A percentile compares a stretch with the other conserved stretches of the same genome.
Conservation (phyloP, 2,113 vertebrate genomes). For the Suricata suricatta region DNA sequence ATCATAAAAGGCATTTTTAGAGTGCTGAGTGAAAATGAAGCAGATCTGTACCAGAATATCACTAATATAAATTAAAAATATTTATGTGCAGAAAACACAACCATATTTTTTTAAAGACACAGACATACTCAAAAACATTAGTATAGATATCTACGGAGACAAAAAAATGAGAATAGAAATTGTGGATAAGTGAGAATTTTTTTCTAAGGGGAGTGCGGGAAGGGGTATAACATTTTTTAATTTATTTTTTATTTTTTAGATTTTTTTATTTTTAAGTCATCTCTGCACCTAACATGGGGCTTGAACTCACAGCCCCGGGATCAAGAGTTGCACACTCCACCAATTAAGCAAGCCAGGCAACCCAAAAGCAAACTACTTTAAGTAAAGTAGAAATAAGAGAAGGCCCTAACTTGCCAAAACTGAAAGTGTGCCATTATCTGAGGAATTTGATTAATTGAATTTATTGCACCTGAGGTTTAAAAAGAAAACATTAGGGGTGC, state of each 20-base stretch:
- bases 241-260: neutral
- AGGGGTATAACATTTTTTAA: neutral
- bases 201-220: neutral
- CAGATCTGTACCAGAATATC: neutral
- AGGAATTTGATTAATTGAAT: neutral
- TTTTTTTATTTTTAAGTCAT: neutral
- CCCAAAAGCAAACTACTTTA: neutral
- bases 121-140: neutral
- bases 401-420: neutral
- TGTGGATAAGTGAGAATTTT: neutral
- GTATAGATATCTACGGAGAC: neutral
- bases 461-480: neutral
- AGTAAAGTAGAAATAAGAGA: neutral
- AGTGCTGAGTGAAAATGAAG: neutral
- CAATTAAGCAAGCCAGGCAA: neutral
- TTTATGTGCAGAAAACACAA: neutral
- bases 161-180: neutral
- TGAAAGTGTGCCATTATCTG: neutral
- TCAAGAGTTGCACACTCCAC: neutral
- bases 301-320: neutral
- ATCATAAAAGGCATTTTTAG: conserved; percentile 10
- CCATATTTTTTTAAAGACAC: neutral
- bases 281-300: neutral
- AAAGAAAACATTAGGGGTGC: neutral
- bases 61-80: conserved; percentile 33